Conservation (phyloP, 2,888 invertebrate species). For the Pyrgus malvae region DNA sequence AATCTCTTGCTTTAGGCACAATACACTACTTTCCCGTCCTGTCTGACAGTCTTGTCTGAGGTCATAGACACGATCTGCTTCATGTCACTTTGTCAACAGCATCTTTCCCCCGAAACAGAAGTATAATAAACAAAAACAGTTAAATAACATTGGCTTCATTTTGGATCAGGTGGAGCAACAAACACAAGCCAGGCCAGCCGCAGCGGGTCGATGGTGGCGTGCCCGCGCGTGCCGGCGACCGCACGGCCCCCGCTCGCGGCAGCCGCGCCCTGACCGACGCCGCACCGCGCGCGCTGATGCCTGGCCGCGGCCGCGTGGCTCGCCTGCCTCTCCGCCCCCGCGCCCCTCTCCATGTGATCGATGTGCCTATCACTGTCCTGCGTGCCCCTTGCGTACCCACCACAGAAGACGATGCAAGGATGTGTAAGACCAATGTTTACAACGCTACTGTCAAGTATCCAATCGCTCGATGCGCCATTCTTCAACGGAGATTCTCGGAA, state of each 20-base stretch:
- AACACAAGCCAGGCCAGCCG: slow-evolving; percentile 62
- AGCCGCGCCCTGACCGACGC: slow-evolving; percentile 75
- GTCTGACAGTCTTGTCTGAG: no score
- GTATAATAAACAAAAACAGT: no score
- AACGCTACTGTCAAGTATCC: no score
- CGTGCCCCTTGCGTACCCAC: not conserved
- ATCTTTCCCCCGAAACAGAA: no score
- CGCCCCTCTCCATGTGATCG: slow-evolving; percentile 42
- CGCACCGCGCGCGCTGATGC: slow-evolving; percentile 72
- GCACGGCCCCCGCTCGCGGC: slow-evolving; percentile 69
- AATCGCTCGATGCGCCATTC: no score
- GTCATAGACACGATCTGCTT: no score
- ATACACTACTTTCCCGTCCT: no score
- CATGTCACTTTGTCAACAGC: no score
- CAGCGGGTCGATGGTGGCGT: slow-evolving; percentile 80
- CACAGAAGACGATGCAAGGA: no score
- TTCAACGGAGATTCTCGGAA: no score
- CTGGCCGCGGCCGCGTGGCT: slow-evolving; percentile 45
- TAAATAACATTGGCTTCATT: no score
- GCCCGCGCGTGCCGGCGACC: slow-evolving; percentile 84
- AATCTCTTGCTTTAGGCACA: no score
- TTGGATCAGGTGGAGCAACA: slow-evolving; percentile 55
- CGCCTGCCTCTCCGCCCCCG: slow-evolving; percentile 64
- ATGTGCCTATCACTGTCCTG: slow-evolving; percentile 5
- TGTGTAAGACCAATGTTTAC: not conserved